Conservation (phyloP, 2,113 vertebrate genomes). For the Lanius collurio region DNA sequence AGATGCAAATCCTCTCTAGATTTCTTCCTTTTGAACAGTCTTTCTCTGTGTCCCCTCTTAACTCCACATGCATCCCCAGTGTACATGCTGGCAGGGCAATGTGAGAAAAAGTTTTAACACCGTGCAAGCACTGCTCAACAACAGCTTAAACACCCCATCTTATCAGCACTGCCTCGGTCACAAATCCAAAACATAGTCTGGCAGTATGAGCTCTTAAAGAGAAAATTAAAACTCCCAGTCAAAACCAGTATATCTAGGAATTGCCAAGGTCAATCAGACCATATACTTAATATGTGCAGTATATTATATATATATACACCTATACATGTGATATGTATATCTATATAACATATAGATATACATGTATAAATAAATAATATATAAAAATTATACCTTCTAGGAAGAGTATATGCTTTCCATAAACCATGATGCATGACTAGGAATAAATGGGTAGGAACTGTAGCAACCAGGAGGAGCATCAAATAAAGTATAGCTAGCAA, state of each 20-base stretch:
- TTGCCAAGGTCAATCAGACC: background rate
- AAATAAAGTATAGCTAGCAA: background rate
- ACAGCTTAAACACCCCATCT: background rate
- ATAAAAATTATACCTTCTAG: background rate
- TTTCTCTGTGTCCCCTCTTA: background rate
- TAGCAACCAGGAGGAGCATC: fast-evolving
- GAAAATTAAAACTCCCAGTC: background rate
- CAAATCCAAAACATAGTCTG: background rate
- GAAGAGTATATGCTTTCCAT: background rate
- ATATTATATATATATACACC: background rate
- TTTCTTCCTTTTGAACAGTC: background rate
- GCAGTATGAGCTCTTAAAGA: background rate
- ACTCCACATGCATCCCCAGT: background rate
- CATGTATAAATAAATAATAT: no score
- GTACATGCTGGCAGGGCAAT: background rate
- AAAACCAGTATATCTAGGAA: background rate
- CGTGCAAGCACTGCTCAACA: background rate
- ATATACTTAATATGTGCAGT: background rate
- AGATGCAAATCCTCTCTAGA: background rate
- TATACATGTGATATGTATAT: background rate
- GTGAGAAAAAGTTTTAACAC: background rate
- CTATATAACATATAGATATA: background rate
- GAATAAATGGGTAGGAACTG: background rate
- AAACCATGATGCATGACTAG: background rate
- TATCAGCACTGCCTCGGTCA: background rate